Conservation (phyloP, 2,797 vertebrate species). For the Dermochelys coriacea region DNA sequence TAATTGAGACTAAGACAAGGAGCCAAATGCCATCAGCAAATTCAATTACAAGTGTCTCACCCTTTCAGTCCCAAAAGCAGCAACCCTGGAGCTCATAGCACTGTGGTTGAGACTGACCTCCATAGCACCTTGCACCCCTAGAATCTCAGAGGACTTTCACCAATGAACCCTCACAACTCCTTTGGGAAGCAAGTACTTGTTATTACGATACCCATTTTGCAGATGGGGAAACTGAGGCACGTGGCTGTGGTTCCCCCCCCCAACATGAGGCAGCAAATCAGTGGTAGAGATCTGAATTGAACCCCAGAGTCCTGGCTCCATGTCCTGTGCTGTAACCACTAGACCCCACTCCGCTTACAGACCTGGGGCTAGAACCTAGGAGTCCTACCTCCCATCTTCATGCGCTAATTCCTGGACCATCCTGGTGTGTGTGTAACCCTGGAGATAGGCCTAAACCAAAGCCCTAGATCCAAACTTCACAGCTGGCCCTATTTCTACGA, state of each 20-base stretch:
- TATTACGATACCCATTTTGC: not conserved
- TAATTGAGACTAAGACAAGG: not conserved
- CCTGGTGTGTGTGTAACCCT: not conserved
- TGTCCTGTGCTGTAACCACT: not conserved
- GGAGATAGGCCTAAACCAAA: not conserved
- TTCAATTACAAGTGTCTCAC: not conserved
- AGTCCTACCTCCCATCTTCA: not conserved
- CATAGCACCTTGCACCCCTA: too few relatives aligned
- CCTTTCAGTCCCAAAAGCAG: not conserved
- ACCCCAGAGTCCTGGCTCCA: not conserved
- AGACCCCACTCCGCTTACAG: not conserved
- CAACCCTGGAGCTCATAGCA: not conserved
- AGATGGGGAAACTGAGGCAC: not conserved
- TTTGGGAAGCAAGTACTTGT: not conserved
- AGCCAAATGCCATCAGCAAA: not conserved
- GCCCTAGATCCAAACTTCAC: too few relatives aligned
- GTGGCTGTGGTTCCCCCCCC: not conserved
- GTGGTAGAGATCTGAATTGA: not conserved
- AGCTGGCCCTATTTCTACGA: not conserved
- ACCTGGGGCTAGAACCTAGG: not conserved
- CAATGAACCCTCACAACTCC: not conserved
- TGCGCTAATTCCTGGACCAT: not conserved
- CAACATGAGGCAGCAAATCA: not conserved
- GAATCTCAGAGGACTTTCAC: not conserved
- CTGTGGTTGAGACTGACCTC: too few relatives aligned